Conservation (phyloP, 2,797 vertebrate species). For the Vultur gryphus region DNA sequence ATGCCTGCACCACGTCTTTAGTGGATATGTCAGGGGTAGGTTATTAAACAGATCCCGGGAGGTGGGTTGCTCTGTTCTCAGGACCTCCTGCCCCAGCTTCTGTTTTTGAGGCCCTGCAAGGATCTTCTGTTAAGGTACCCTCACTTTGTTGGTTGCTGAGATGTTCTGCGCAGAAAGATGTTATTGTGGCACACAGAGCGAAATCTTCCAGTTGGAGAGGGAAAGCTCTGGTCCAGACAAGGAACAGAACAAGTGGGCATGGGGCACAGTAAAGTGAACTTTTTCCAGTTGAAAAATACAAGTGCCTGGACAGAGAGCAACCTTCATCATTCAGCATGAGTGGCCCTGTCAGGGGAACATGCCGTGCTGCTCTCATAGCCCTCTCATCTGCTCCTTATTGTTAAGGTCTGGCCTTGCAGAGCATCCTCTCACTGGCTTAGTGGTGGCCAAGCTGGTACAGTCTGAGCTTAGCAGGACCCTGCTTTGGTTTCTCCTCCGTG, state of each 20-base stretch:
- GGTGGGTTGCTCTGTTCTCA: background rate
- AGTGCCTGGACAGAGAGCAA: background rate
- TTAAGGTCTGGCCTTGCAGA: background rate
- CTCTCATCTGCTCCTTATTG: background rate
- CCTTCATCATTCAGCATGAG: background rate
- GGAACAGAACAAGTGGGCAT: background rate
- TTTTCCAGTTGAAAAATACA: background rate
- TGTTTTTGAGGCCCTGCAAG: background rate
- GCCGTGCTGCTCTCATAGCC: background rate
- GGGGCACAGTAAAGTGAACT: background rate
- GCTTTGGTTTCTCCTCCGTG: fast-evolving
- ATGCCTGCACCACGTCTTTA: background rate
- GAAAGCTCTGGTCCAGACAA: background rate
- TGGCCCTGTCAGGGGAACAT: background rate
- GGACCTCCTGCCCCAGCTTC: background rate
- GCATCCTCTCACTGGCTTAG: background rate
- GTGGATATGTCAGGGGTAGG: background rate
- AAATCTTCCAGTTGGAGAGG: background rate
- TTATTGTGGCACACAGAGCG: background rate
- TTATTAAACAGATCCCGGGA: background rate
- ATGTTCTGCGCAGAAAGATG: background rate
- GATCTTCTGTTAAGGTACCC: background rate
- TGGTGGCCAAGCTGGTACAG: background rate
- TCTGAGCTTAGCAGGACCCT: background rate
- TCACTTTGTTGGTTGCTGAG: background rate